phyloP scores from a whole-genome alignment of 1,140 invertebrate species.

The Calephelis nemesis region DNA sequence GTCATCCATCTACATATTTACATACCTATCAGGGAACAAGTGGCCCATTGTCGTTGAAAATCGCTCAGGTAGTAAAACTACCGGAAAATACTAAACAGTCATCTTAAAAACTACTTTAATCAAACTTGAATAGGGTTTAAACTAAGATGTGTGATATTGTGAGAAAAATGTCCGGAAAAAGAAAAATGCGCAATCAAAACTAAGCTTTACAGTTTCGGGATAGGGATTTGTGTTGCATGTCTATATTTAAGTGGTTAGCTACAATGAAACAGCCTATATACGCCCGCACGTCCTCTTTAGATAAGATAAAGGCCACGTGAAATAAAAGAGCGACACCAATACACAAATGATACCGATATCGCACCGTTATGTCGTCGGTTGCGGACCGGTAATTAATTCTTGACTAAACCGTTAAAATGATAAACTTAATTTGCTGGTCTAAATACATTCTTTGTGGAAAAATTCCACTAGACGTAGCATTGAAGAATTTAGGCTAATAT shows the following conservation, averaged over 20 bases:
- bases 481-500: background rate
- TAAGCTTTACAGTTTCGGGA: constrained; percentile 4
- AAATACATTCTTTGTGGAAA: constrained; percentile 39
- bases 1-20: constrained; percentile 73
- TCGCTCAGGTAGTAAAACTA: constrained; percentile 59
- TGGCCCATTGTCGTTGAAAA: constrained; percentile 67
- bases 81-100: constrained; percentile 51
- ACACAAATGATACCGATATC: constrained; percentile 66
- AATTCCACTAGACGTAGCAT: background rate
- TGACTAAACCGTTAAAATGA: constrained; percentile 4
- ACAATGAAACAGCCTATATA: constrained; percentile 67
- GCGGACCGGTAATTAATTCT: constrained; percentile 48
- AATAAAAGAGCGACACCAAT: constrained; percentile 71
- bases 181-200: constrained; percentile 21
- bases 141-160: constrained; percentile 23
- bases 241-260: constrained; percentile 36
- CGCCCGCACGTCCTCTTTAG: constrained; percentile 77
- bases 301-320: constrained; percentile 75
- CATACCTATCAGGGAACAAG: constrained; percentile 71
- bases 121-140: constrained; percentile 20
- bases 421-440: constrained; percentile 58
- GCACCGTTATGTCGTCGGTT: constrained; percentile 19
- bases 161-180: constrained; percentile 58
- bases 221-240: constrained; percentile 27
- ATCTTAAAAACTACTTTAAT: constrained; percentile 43